A percentile compares a stretch with the other conserved stretches of the same genome.
phyloP scores from a whole-genome alignment of 2,797 vertebrate species.

The Rhinogobio ventralis region DNA sequence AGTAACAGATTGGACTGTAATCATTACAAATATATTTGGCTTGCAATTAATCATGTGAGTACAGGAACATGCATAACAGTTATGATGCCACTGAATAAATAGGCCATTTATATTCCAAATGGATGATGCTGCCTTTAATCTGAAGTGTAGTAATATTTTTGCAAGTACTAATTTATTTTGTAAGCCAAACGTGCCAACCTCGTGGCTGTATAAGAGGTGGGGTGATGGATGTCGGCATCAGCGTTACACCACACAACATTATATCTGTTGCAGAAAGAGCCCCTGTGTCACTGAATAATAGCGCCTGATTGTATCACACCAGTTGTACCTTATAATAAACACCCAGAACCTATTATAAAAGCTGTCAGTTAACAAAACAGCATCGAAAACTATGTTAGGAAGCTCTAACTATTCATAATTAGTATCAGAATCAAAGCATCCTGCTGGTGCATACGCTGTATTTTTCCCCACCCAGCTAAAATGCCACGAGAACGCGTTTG shows the following conservation, averaged over 20 bases:
- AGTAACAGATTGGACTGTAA: conserved; percentile 59
- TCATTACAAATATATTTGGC: conserved; percentile 69
- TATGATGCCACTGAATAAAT: conserved; percentile 63
- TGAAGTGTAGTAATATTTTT: conserved; percentile 65
- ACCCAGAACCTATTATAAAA: conserved; percentile 15
- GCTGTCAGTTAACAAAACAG: conserved; percentile 29
- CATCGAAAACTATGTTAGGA: background rate
- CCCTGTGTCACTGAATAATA: conserved; percentile 27
- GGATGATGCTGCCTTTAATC: conserved; percentile 61
- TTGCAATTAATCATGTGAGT: conserved; percentile 65
- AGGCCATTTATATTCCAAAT: conserved; percentile 62
- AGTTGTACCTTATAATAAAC: conserved; percentile 36
- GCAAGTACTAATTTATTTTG: conserved; percentile 63
- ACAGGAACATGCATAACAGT: conserved; percentile 61
- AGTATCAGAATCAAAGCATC: conserved; percentile 17
- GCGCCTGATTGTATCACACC: conserved; percentile 30
- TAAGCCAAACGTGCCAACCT: conserved; percentile 57
- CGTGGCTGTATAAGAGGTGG: conserved; percentile 48
- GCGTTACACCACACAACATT: conserved; percentile 40
- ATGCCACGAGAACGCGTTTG: conserved; percentile 26
- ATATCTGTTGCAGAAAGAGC: conserved; percentile 42
- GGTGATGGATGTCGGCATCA: conserved; percentile 63
- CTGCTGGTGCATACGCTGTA: background rate
- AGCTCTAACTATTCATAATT: conserved; percentile 21
- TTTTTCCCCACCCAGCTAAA: conserved; percentile 30